Evolutionary conservation across 2,888 invertebrate genomes (phyloP).

Genomic region (Polietes domitor): DNA sequence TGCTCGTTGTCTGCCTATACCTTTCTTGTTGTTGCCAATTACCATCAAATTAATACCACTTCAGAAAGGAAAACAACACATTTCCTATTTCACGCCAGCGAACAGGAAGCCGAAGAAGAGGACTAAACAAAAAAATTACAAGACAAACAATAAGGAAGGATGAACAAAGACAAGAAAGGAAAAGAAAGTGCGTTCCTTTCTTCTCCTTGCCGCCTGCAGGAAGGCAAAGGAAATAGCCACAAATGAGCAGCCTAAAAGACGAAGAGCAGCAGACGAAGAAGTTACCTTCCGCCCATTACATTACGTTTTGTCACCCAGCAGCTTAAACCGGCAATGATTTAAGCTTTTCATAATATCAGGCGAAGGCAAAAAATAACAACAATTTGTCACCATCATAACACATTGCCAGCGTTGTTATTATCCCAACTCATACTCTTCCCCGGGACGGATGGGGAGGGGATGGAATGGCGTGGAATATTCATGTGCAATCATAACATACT

Average conservation of each 20-base stretch:
- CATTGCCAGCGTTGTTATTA: neutral
- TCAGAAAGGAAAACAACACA: slow-evolving; percentile 54
- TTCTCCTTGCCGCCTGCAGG: neutral
- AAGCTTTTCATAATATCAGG: slow-evolving; percentile 13
- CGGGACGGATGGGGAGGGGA: too few species aligned
- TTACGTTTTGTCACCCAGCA: neutral
- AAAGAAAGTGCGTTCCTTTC: slow-evolving; percentile 21
- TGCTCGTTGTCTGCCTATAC: slow-evolving; percentile 14
- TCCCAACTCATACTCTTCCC: neutral
- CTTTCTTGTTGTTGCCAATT: slow-evolving; percentile 58
- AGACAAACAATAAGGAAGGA: slow-evolving; percentile 50
- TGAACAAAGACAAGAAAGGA: slow-evolving; percentile 12
- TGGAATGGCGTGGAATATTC: neutral
- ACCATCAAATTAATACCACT: slow-evolving; percentile 64
- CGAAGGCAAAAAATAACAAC: slow-evolving; percentile 6
- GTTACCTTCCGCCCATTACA: slow-evolving; percentile 16
- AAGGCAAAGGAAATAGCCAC: slow-evolving; percentile 36
- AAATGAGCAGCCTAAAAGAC: neutral
- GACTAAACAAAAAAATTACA: slow-evolving; percentile 32
- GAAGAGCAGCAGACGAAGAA: neutral
- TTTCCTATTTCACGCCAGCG: slow-evolving; percentile 53
- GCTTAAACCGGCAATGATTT: slow-evolving; percentile 28
- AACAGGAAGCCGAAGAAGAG: slow-evolving; percentile 62
- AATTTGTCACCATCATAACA: neutral
- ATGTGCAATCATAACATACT: slow-evolving; percentile 30